Evolutionary conservation across 1,140 invertebrate species (phyloP).

Genomic region (Zophobas atratus): DNA sequence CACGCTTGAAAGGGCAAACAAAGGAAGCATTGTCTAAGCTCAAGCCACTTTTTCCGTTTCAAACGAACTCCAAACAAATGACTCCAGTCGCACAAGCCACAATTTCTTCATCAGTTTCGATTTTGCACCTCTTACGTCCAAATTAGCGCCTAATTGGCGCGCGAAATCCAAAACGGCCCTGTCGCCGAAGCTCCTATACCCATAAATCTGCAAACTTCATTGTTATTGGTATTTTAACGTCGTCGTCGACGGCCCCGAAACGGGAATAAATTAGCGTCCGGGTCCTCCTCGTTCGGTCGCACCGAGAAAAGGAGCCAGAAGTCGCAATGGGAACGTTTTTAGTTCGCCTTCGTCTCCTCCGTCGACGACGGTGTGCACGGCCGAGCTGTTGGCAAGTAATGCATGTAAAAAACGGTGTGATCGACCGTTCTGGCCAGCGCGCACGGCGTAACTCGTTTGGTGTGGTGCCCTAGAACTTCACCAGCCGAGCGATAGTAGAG

Average conservation of each 20-base stretch:
- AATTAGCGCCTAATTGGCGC: too few species aligned
- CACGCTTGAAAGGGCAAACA: too few species aligned
- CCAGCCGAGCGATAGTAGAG: slow-evolving; percentile 50
- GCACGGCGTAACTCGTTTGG: slow-evolving; percentile 55
- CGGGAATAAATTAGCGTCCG: slow-evolving; percentile 27
- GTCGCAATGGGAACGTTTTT: slow-evolving; percentile 5
- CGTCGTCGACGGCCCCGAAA: slow-evolving; percentile 6
- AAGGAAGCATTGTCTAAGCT: too few species aligned
- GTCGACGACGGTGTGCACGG: slow-evolving; percentile 19
- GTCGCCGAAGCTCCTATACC: too few species aligned
- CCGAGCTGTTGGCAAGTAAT: slow-evolving; percentile 46
- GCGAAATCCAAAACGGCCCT: too few species aligned
- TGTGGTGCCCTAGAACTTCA: slow-evolving; percentile 60
- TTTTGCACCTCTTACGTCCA: too few species aligned
- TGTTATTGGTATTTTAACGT: background rate
- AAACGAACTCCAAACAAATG: too few species aligned
- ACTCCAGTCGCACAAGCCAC: too few species aligned
- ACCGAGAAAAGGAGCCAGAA: background rate
- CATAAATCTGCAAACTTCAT: too few species aligned
- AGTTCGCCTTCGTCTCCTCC: slow-evolving; percentile 13
- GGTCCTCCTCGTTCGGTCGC: background rate
- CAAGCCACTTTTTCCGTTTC: too few species aligned
- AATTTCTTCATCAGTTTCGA: too few species aligned
- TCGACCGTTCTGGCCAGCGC: slow-evolving; percentile 61
- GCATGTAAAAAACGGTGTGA: slow-evolving; percentile 59